phyloP scores from a whole-genome alignment of 2,113 vertebrate species.

The Corythoichthys haematopterus region DNA sequence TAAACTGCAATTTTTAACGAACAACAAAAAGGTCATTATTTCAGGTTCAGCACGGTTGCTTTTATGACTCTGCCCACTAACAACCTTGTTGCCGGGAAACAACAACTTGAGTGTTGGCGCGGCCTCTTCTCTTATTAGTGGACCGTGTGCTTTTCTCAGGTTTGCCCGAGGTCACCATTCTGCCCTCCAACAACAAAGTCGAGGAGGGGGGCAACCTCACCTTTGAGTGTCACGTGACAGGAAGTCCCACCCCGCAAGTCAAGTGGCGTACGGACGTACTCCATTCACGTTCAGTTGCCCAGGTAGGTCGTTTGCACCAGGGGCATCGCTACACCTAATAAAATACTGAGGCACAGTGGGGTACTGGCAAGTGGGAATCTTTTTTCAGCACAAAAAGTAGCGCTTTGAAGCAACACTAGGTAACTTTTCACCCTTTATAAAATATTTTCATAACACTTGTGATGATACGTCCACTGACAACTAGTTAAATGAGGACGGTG shows the following conservation, averaged over 20 bases:
- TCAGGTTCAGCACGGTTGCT: no score
- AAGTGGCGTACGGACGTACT: conserved; percentile 65
- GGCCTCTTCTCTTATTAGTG: not conserved
- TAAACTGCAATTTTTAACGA: no score
- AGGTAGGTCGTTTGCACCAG: conserved; percentile 50
- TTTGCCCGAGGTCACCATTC: conserved; percentile 65
- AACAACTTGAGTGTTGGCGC: not conserved
- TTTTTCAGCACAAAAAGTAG: no score
- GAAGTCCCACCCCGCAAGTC: conserved; percentile 62
- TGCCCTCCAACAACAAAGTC: conserved; percentile 36
- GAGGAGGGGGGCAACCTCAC: conserved; percentile 71
- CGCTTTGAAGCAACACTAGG: no score
- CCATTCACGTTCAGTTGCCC: conserved; percentile 37
- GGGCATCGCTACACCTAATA: no score
- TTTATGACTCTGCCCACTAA: no score
- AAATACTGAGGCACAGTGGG: no score
- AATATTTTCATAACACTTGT: no score
- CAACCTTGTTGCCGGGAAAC: conserved; percentile 49
- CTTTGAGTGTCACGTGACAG: conserved; percentile 70
- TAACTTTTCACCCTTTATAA: no score
- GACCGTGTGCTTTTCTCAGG: conserved; percentile 48
- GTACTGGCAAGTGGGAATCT: no score
- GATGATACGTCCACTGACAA: no score
- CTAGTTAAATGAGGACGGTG: no score
- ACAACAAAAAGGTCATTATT: not conserved